Evolutionary conservation across 92 coral and sea anemone genomes (phyloP).

Genomic region (Epizoanthus scotinus): DNA sequence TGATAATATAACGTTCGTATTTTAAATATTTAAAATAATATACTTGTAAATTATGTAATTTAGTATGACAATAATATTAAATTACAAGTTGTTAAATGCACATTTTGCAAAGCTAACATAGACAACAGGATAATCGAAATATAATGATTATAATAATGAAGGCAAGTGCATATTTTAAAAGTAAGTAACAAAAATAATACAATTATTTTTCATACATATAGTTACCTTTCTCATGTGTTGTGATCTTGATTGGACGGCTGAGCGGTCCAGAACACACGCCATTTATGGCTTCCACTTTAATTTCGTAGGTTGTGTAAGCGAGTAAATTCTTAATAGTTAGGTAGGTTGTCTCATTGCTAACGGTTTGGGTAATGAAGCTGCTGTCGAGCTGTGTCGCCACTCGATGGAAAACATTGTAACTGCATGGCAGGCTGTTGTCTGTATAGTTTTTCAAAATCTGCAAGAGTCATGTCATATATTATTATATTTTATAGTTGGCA

Average conservation of each 20-base stretch:
- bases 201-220: too few species aligned
- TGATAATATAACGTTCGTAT: too few species aligned
- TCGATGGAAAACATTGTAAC: not conserved
- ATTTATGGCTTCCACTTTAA: conserved; percentile 8
- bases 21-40: too few species aligned
- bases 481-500: too few species aligned
- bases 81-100: too few species aligned
- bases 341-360: not conserved
- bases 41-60: too few species aligned
- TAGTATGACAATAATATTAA: too few species aligned
- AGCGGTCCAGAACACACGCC: conserved; percentile 8
- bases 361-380: not conserved
- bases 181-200: too few species aligned
- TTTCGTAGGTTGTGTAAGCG: conserved; percentile 10
- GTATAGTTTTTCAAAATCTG: not conserved
- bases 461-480: not conserved
- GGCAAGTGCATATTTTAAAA: not conserved
- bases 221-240: conserved; percentile 17
- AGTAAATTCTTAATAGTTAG: not conserved
- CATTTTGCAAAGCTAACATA: not conserved
- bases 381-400: not conserved
- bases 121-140: not conserved
- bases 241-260: not conserved
- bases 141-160: not conserved
- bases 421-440: conserved; percentile 26